Percentiles rank a stretch among this genome's conserved stretches.
phyloP scores from a whole-genome alignment of 2,113 vertebrate species.

The Phoenicopterus ruber region DNA sequence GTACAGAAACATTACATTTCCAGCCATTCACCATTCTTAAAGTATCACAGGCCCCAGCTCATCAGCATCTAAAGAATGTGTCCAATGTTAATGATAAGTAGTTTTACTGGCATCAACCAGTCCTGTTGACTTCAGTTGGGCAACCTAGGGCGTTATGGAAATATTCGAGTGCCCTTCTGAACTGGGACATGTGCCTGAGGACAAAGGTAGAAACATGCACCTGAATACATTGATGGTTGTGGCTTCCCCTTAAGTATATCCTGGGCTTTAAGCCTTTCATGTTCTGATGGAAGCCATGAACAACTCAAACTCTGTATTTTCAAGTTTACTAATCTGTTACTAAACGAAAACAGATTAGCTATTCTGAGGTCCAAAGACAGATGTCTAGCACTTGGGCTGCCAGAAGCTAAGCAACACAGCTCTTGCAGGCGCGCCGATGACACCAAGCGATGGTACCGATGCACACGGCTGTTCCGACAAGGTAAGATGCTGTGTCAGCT shows the following conservation, averaged over 20 bases:
- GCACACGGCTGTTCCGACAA: neutral
- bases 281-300: neutral
- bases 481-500: neutral
- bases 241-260: neutral
- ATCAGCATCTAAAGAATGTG: neutral
- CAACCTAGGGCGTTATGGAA: conserved; percentile 3
- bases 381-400: neutral
- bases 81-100: neutral
- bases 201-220: conserved; percentile 13
- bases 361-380: neutral
- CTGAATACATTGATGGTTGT: neutral
- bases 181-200: neutral
- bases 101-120: neutral
- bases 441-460: neutral
- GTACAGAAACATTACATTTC: neutral
- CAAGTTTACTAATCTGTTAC: neutral
- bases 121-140: neutral
- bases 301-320: neutral
- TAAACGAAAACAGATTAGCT: neutral
- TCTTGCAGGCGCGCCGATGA: neutral
- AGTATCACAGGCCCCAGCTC: neutral
- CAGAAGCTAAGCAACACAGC: neutral
- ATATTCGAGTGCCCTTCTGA: conserved; percentile 1
- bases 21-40: neutral
- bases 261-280: neutral